phyloP scores from a whole-genome alignment of 2,888 invertebrate species.

The Deroplatys truncata region DNA sequence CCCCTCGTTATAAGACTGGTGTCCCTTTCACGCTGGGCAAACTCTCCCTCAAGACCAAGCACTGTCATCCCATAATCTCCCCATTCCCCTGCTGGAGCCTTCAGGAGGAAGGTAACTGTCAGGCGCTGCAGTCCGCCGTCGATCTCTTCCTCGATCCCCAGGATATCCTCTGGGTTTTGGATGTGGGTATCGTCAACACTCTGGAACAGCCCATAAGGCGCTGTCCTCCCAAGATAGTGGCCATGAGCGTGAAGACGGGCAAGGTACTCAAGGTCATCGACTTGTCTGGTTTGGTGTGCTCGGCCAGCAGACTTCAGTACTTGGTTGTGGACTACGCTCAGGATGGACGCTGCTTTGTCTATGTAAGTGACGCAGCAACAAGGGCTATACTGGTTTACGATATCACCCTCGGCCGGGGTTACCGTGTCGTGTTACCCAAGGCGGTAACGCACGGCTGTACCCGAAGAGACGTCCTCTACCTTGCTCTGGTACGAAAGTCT shows the following conservation, averaged over 20 bases:
- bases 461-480: constrained; percentile 61
- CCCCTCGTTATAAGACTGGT: constrained; percentile 44
- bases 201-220: constrained; percentile 59
- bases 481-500: constrained; percentile 56
- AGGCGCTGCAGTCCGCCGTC: constrained; percentile 63
- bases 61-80: constrained; percentile 48
- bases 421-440: constrained; percentile 58
- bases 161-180: constrained; percentile 68
- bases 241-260: constrained; percentile 54
- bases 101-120: constrained; percentile 61
- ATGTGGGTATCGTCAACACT: constrained; percentile 66
- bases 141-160: constrained; percentile 61
- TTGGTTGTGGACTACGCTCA: constrained; percentile 61
- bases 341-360: constrained; percentile 48
- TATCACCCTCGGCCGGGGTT: constrained; percentile 56
- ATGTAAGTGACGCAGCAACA: constrained; percentile 65
- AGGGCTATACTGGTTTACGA: constrained; percentile 66
- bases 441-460: constrained; percentile 50
- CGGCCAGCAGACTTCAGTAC: constrained; percentile 63
- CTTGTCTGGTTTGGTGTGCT: constrained; percentile 54
- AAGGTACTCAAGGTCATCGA: constrained; percentile 58
- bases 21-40: constrained; percentile 50
- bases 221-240: constrained; percentile 61
- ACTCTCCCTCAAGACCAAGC: constrained; percentile 47
- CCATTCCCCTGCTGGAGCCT: constrained; percentile 62